phyloP scores from a whole-genome alignment of 2,888 invertebrate genomes.

The Actias luna region DNA sequence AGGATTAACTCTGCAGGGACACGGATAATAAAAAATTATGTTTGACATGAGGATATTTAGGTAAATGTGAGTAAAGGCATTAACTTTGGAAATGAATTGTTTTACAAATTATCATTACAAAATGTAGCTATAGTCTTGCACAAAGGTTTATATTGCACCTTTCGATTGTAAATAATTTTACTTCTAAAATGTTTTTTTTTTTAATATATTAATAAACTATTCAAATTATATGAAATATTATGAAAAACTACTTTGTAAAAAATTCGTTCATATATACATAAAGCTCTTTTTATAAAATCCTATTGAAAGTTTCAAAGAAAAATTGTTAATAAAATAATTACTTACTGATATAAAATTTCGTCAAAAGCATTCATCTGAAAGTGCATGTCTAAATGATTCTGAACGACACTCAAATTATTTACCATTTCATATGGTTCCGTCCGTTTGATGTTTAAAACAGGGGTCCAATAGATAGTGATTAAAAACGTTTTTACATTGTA shows the following conservation, averaged over 20 bases:
- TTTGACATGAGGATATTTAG: slow-evolving; percentile 38
- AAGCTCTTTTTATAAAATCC: too few species aligned
- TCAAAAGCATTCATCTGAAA: slow-evolving; percentile 11
- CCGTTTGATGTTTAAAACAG: slow-evolving; percentile 56
- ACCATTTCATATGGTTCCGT: slow-evolving; percentile 43
- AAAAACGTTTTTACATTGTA: slow-evolving; percentile 62
- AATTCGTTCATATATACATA: too few species aligned
- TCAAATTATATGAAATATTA: too few species aligned
- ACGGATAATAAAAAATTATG: slow-evolving; percentile 33
- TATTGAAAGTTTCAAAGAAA: too few species aligned
- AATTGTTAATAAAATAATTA: too few species aligned
- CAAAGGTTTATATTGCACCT: not conserved
- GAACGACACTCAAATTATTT: slow-evolving; percentile 62
- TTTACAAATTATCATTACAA: slow-evolving; percentile 6
- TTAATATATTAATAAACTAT: too few species aligned
- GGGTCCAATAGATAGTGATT: slow-evolving; percentile 48
- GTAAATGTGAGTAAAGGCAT: slow-evolving; percentile 27
- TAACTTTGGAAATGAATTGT: slow-evolving; percentile 18
- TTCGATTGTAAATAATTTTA: not conserved
- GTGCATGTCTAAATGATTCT: slow-evolving; percentile 28
- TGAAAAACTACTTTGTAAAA: too few species aligned
- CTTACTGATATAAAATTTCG: not conserved
- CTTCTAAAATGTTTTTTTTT: too few species aligned
- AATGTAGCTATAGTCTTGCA: not conserved
- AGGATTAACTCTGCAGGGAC: slow-evolving; percentile 28